Evolutionary conservation across 2,113 vertebrate species (phyloP).

Genomic region (Papio anubis): DNA sequence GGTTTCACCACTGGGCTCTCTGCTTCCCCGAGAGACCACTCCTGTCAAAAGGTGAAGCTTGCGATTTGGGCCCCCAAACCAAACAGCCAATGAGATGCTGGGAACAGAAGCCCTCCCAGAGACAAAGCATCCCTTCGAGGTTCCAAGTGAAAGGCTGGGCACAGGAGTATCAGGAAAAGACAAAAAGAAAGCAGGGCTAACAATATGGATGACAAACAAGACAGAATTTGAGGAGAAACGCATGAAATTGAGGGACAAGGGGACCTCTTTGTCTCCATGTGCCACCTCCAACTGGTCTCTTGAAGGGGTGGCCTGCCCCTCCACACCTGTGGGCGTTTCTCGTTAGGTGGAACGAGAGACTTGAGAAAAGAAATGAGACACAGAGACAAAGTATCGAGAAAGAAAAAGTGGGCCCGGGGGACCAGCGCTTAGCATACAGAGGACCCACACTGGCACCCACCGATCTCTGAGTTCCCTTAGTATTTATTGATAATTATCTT

Average conservation of each 20-base stretch:
- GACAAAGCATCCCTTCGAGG: background rate
- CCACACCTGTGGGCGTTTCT: no score
- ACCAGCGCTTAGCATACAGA: no score
- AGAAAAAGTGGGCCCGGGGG: no score
- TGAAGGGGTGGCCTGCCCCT: no score
- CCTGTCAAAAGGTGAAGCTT: background rate
- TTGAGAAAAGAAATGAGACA: no score
- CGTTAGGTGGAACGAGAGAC: no score
- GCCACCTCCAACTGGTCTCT: background rate
- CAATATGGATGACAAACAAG: background rate
- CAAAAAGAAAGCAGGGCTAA: background rate
- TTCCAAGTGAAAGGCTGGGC: background rate
- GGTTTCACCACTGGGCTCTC: background rate
- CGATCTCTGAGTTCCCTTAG: no score
- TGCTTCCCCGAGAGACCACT: background rate
- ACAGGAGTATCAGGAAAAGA: background rate
- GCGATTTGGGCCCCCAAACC: background rate
- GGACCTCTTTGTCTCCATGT: background rate
- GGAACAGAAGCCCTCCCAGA: background rate
- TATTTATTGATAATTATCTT: no score
- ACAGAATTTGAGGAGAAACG: background rate
- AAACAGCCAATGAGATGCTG: background rate
- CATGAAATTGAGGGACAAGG: background rate
- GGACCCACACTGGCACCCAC: no score
- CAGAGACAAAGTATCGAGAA: no score